Evolutionary conservation across 1,140 invertebrate genomes (phyloP).

Genomic region (Pemphigus obesinymphae): DNA sequence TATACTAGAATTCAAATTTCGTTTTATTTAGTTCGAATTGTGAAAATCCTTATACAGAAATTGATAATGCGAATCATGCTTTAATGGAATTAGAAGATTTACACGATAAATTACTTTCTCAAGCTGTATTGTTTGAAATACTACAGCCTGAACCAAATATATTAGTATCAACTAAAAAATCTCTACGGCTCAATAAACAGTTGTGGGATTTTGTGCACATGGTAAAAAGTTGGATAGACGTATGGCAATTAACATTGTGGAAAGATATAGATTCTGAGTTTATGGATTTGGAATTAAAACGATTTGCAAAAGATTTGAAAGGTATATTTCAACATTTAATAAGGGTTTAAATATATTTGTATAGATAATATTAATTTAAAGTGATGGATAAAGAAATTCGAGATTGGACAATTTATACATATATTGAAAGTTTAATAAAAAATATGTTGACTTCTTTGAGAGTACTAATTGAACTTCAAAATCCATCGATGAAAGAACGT

Average conservation of each 20-base stretch:
- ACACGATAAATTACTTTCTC: conserved; percentile 63
- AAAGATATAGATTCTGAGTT: conserved; percentile 87
- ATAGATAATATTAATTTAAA: conserved; percentile 42
- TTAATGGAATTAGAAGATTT: conserved; percentile 66
- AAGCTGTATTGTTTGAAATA: conserved; percentile 80
- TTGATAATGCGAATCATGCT: conserved; percentile 70
- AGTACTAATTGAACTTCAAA: conserved; percentile 88
- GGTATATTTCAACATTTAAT: conserved; percentile 48
- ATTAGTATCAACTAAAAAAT: conserved; percentile 67
- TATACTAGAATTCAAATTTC: neutral
- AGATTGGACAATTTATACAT: conserved; percentile 69
- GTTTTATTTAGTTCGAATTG: conserved; percentile 53
- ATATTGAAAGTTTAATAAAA: conserved; percentile 69
- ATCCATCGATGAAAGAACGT: conserved; percentile 84
- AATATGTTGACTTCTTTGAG: conserved; percentile 81
- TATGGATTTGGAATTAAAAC: conserved; percentile 92
- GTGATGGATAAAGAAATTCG: conserved; percentile 83
- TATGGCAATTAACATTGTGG: conserved; percentile 91
- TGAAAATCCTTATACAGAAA: conserved; percentile 64
- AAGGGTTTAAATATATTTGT: neutral
- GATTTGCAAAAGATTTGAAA: conserved; percentile 78
- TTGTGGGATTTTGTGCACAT: conserved; percentile 88
- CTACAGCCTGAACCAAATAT: conserved; percentile 74
- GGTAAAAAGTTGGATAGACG: conserved; percentile 72
- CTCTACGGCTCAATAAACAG: conserved; percentile 71